Conservation (phyloP, 2,888 invertebrate genomes). For the Temnothorax unifasciatus region DNA sequence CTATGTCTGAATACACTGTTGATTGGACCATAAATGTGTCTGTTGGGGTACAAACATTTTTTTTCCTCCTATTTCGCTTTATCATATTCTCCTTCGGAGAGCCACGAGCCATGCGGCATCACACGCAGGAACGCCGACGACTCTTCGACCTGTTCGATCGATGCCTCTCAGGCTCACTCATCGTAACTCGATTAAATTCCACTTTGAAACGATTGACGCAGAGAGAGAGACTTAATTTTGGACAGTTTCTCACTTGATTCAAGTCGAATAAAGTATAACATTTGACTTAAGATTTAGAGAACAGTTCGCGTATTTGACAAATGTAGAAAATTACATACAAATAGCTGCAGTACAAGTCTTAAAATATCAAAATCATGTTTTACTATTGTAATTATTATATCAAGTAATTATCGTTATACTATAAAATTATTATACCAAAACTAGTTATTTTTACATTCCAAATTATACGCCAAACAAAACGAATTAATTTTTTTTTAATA, state of each 20-base stretch:
- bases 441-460: background rate
- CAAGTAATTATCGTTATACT: background rate
- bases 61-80: conserved; percentile 66
- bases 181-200: conserved; percentile 82
- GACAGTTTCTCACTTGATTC: conserved; percentile 26
- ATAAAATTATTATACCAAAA: background rate
- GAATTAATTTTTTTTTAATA: background rate
- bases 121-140: conserved; percentile 79
- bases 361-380: background rate
- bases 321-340: background rate
- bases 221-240: conserved; percentile 39
- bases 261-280: background rate
- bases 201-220: conserved; percentile 64
- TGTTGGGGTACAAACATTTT: conserved; percentile 82
- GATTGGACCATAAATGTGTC: conserved; percentile 86
- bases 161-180: conserved; percentile 75
- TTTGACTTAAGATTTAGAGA: background rate
- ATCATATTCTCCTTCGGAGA: conserved; percentile 74
- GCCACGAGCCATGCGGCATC: conserved; percentile 75
- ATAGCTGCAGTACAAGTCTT: background rate
- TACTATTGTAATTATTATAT: background rate
- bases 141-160: conserved; percentile 80
- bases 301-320: background rate
- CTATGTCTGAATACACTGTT: conserved; percentile 85
- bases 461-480: background rate